Evolutionary conservation across 2,797 vertebrate genomes (phyloP).

Genomic region (Lacerta bilineata): DNA sequence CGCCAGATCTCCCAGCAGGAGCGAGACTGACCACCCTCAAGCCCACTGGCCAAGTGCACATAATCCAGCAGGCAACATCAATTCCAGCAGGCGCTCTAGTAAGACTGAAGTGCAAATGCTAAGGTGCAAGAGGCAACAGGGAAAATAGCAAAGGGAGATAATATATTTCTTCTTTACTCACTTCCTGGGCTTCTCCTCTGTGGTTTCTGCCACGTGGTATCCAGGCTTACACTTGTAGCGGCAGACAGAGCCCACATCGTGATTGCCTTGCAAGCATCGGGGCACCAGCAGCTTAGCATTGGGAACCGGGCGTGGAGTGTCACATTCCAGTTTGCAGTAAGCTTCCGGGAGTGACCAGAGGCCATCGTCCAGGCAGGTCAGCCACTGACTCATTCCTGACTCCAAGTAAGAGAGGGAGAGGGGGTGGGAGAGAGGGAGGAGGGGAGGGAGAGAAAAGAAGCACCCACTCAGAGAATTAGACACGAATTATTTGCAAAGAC

Average conservation of each 20-base stretch:
- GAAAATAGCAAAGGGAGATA: neutral
- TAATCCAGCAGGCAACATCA: neutral
- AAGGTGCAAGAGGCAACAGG: neutral
- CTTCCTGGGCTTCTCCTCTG: constrained; percentile 81
- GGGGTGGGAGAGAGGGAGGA: neutral
- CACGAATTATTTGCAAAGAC: neutral
- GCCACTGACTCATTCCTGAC: constrained; percentile 88
- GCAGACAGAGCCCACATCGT: constrained; percentile 90
- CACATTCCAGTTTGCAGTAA: constrained; percentile 95
- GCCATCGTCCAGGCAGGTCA: constrained; percentile 93
- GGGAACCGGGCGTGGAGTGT: constrained; percentile 77
- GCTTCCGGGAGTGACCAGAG: constrained; percentile 97
- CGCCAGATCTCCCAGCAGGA: neutral
- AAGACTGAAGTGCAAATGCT: neutral
- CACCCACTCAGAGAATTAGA: constrained; percentile 5
- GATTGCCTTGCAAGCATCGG: constrained; percentile 84
- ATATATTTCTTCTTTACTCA: constrained; percentile 73
- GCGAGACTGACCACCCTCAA: neutral
- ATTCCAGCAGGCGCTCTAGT: neutral
- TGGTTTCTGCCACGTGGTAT: constrained; percentile 83
- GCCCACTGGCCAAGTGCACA: neutral
- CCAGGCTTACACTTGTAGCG: constrained; percentile 93
- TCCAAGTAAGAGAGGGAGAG: constrained; percentile 69
- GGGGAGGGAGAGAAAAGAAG: constrained; percentile 26
- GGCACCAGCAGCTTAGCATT: constrained; percentile 86